Evolutionary conservation across 2,797 vertebrate species (phyloP).

Genomic region (Megaceryle alcyon): DNA sequence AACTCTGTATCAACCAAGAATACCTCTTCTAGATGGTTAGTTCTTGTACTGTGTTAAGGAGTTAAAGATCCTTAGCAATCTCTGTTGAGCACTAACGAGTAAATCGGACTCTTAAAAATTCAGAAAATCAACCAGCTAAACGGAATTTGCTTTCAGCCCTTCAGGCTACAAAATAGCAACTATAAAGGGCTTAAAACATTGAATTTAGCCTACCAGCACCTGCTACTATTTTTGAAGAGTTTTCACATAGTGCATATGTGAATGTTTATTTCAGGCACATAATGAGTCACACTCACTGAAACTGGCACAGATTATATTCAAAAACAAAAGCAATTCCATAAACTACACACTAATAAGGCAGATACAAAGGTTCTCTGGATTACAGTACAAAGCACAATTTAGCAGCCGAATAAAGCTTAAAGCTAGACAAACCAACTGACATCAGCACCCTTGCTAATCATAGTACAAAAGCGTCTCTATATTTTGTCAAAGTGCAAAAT

Average conservation of each 20-base stretch:
- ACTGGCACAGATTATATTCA: slow-evolving; percentile 76
- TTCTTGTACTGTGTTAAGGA: not conserved
- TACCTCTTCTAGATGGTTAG: not conserved
- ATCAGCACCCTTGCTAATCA: slow-evolving; percentile 88
- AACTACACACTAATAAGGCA: slow-evolving; percentile 81
- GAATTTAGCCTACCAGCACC: slow-evolving; percentile 75
- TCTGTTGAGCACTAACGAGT: not conserved
- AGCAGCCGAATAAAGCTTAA: slow-evolving; percentile 84
- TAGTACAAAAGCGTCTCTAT: slow-evolving; percentile 93
- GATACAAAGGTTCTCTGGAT: slow-evolving; percentile 84
- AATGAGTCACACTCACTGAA: slow-evolving; percentile 80
- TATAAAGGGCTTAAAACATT: slow-evolving; percentile 36
- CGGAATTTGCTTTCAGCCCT: slow-evolving; percentile 20
- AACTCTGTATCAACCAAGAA: not conserved
- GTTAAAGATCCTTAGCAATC: not conserved
- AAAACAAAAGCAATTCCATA: slow-evolving; percentile 84
- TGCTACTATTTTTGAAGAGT: slow-evolving; percentile 75
- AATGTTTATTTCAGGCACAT: slow-evolving; percentile 76
- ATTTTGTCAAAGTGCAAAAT: slow-evolving; percentile 78
- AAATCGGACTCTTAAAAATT: not conserved
- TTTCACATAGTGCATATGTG: slow-evolving; percentile 70
- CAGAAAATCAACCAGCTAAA: slow-evolving; percentile 15
- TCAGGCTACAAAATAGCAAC: slow-evolving; percentile 55
- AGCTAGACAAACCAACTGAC: slow-evolving; percentile 86
- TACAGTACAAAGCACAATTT: slow-evolving; percentile 89